phyloP scores from a whole-genome alignment of 2,888 invertebrate species.

The Ellobium chinense region DNA sequence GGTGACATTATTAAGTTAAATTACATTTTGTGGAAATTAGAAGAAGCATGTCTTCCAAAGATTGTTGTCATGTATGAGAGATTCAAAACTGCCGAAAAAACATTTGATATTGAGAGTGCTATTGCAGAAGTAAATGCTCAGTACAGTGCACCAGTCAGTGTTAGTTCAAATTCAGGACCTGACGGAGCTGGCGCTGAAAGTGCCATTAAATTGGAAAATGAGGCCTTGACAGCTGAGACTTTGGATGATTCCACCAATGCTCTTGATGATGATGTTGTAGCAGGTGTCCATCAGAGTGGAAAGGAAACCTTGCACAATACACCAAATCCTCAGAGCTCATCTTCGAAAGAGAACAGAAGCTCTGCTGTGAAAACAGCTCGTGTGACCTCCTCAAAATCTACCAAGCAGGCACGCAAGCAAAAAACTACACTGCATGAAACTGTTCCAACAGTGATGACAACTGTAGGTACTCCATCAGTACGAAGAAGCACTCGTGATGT shows the following conservation, averaged over 20 bases:
- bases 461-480: background rate
- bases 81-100: slow-evolving; percentile 20
- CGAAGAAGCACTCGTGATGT: slow-evolving; percentile 29
- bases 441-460: background rate
- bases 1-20: slow-evolving; percentile 40
- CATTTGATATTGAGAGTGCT: slow-evolving; percentile 2
- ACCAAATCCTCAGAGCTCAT: background rate
- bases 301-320: background rate
- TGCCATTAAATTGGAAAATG: background rate
- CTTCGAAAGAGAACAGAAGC: background rate
- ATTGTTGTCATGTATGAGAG: slow-evolving; percentile 41
- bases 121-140: background rate
- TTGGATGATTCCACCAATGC: background rate
- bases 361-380: background rate
- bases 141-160: background rate
- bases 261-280: background rate
- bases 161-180: slow-evolving; percentile 1
- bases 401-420: background rate
- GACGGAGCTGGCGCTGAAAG: background rate
- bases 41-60: slow-evolving; percentile 37
- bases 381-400: background rate
- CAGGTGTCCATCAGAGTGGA: background rate
- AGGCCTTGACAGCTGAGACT: background rate
- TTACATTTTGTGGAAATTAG: slow-evolving; percentile 40
- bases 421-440: background rate